Evolutionary conservation across 1,140 invertebrate species (phyloP), one percentile per base, ranked within the genome.

Genomic region (Metopolophium dirhodum): DNA sequence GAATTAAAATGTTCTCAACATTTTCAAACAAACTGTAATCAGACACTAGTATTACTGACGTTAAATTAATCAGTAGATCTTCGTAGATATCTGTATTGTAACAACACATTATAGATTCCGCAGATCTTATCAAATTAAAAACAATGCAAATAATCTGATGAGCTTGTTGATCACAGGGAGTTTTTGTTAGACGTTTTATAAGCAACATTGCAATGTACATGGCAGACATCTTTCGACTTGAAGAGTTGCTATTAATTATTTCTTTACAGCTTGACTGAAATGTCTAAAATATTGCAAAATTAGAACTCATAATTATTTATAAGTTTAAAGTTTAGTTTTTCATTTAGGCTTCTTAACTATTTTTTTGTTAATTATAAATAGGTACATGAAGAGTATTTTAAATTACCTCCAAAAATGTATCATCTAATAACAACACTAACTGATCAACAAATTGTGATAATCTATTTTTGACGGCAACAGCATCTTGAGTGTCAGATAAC

Each of bases 391-490:
- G 30, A 86, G 6, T 47, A 47, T 30, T 30, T 26, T 26, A 6
- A 90, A 45, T 49, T 51, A 91, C 90, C 77, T 91, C 26, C 11
- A 83, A 1, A 51, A 91, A 91, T 14, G 20, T 37, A 49, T 93
- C 91, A 86, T 54, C 91, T 7, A 49, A 93, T 85, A 57, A 57
- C 23, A 93, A 86, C 30, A 93, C 49, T 83, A 93, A 41, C 41
- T 93, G 49, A 83, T 93, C 49, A 41, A 7, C 45, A 54, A 86
- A 93, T 54, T 30, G n/a, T 57, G 30, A 93, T 41, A 93, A 41
- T 93, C 82, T 93, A 37, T 93, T 51, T 54, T 85, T 93, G 41
- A 93, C 9, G 51, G 49, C 18, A 1, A 86, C 23, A 20, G 41
- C 82, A 37, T 93, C 35, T 92, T 92, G 41, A 41, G 68, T 85